Evolutionary conservation across 2,113 vertebrate species (phyloP).

Genomic region (Oplegnathus fasciatus): DNA sequence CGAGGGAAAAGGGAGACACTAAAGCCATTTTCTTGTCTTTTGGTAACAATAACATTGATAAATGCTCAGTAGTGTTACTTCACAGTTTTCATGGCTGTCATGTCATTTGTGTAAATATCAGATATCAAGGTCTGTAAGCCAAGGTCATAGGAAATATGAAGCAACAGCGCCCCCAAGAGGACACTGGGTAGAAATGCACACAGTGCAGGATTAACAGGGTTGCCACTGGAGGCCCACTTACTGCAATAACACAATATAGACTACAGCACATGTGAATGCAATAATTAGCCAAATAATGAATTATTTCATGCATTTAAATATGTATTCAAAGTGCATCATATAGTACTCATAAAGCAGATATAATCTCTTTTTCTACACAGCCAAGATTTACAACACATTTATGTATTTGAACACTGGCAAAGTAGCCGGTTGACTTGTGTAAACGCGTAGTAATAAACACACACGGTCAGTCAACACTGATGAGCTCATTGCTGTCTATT

Average conservation of each 20-base stretch:
- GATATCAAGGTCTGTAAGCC: conserved; percentile 58
- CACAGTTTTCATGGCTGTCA: conserved; percentile 43
- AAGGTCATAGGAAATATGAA: conserved; percentile 64
- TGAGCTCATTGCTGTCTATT: conserved; percentile 43
- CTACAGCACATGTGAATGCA: conserved; percentile 76
- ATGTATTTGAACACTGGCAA: conserved; percentile 38
- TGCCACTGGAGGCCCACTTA: conserved; percentile 50
- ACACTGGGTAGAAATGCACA: conserved; percentile 54
- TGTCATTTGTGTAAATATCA: conserved; percentile 63
- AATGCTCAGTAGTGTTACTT: conserved; percentile 42
- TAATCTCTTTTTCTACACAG: conserved; percentile 70
- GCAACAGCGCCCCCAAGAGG: conserved; percentile 74
- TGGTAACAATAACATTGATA: conserved; percentile 45
- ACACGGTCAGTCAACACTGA: conserved; percentile 24
- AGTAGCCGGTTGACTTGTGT: conserved; percentile 30
- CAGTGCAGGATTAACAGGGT: conserved; percentile 61
- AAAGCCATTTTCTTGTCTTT: conserved; percentile 77
- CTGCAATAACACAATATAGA: conserved; percentile 73
- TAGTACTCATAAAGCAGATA: conserved; percentile 45
- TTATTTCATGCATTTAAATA: conserved; percentile 73
- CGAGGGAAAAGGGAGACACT: conserved; percentile 64
- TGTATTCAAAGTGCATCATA: conserved; percentile 65
- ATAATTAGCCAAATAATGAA: conserved; percentile 71
- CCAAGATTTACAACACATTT: conserved; percentile 61
- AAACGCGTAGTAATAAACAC: conserved; percentile 38